Percentiles rank a stretch among this genome's conserved stretches.
Evolutionary conservation across 2,888 invertebrate genomes (phyloP).

Genomic region (Itoplectis maculator): DNA sequence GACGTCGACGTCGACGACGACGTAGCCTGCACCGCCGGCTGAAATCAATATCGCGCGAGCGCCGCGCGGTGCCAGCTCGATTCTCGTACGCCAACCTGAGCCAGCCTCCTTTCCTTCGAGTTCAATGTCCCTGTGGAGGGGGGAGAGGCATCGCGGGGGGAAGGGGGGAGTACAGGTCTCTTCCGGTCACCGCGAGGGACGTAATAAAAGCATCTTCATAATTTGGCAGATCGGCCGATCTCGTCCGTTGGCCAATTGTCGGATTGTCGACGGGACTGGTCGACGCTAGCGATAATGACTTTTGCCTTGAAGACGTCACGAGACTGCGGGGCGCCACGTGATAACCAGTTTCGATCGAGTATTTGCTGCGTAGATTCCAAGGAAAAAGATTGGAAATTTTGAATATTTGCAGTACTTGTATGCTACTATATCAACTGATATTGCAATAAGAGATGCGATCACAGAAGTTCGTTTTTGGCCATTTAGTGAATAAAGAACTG

Average conservation of each 20-base stretch:
- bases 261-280: not conserved
- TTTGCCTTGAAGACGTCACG: too few species aligned
- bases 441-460: too few species aligned
- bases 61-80: conserved; percentile 47
- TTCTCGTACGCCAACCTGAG: conserved; percentile 38
- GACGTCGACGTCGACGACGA: conserved; percentile 18
- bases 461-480: too few species aligned
- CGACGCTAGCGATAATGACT: too few species aligned
- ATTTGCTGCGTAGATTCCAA: too few species aligned
- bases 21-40: conserved; percentile 36
- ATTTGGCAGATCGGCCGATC: not conserved
- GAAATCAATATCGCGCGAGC: conserved; percentile 63
- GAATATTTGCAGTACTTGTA: too few species aligned
- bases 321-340: too few species aligned
- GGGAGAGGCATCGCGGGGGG: not conserved
- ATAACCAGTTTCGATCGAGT: too few species aligned
- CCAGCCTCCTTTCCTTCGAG: conserved; percentile 29
- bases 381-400: too few species aligned
- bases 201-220: conserved; percentile 2
- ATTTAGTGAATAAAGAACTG: too few species aligned
- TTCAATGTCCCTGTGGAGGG: conserved; percentile 41
- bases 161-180: not conserved
- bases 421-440: too few species aligned
- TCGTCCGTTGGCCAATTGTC: not conserved
- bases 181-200: conserved; percentile 7